Evolutionary conservation across 2,113 vertebrate species (phyloP), one percentile per base, ranked within the genome.

Genomic region (Cottus gobio): DNA sequence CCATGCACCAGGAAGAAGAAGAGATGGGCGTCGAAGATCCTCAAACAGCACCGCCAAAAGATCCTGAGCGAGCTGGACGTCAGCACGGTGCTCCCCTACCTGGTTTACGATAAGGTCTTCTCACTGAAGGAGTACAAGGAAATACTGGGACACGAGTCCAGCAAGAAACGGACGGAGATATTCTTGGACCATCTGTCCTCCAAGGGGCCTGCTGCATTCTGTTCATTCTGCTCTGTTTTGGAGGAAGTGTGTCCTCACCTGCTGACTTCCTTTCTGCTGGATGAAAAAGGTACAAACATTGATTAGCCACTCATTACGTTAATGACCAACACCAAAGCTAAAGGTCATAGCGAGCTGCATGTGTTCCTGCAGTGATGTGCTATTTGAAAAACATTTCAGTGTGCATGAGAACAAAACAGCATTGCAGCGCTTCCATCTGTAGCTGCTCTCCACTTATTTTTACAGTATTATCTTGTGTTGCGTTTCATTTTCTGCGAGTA

Each of bases 181-280:
- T 96, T 98, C 79, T 80, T 99, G 89, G 94, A 96, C 87, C 95
- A 93, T 84, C 95, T 98, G 57, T 92, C 90, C 71, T 87, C 88
- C 7, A 98, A 97, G 94, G 97, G 95, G 52, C 96, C 97, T 3
- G 58, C 76, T 48, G 97, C 95, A 28, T 96, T 97, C 91, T 95
- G 91, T 68, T 93, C 93, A 22, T 97, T 98, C 92, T 98, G 95
- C 89, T 95, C 94, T 12, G 85, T 97, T 74, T 91, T 97, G 94
- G 96, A 98, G 79, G 96, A 97, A 81, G 94, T 96, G 87, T 96
- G 93, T 84, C 97, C 97, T 83, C 95, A 96, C 89, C 94, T 97
- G 93, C 95, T 98, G 34, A 93, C 96, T 89, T 96, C 95, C 83
- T 95, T 98, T 87, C 95, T 97, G 76, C 91, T 97, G 89, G 95